A percentile compares a stretch with the other conserved stretches of the same genome.
phyloP scores from a whole-genome alignment of 2,888 invertebrate species.

The Pocota personata region DNA sequence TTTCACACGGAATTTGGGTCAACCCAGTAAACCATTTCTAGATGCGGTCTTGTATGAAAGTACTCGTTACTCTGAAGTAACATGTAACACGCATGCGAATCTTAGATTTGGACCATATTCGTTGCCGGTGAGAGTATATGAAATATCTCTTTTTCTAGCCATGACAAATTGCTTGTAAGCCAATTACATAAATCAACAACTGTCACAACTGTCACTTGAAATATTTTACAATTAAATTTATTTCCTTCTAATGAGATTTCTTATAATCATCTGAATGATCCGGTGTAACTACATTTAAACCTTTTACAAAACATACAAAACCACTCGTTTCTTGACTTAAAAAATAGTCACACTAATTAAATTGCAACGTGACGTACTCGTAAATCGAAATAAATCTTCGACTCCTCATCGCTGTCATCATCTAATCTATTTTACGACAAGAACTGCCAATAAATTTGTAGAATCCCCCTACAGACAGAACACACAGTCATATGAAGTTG shows the following conservation, averaged over 20 bases:
- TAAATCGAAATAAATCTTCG: slow-evolving; percentile 20
- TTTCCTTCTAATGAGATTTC: not conserved
- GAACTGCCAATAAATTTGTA: slow-evolving; percentile 53
- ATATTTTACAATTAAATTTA: not conserved
- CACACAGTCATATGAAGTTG: not conserved
- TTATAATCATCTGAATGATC: not conserved
- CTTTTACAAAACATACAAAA: not conserved
- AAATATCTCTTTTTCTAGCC: too few species aligned
- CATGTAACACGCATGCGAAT: too few species aligned
- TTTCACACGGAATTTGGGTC: too few species aligned
- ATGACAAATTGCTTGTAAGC: not conserved
- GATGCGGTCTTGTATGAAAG: too few species aligned
- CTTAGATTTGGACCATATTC: too few species aligned
- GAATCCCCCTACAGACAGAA: not conserved
- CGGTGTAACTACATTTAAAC: not conserved
- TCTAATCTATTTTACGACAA: slow-evolving; percentile 30
- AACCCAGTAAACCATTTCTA: too few species aligned
- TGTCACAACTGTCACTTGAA: not conserved
- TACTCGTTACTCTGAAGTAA: too few species aligned
- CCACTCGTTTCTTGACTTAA: not conserved
- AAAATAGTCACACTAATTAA: slow-evolving; percentile 17
- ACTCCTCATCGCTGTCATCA: slow-evolving; percentile 28
- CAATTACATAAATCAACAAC: not conserved
- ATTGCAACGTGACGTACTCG: not conserved
- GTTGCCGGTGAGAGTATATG: too few species aligned